A percentile compares a stretch with the other conserved stretches of the same genome.
These are phyloP conservation scores for Sebastiscus tertius DNA, from an alignment of 2,797 vertebrate genomes.

Conservation along the genomic window DNA sequence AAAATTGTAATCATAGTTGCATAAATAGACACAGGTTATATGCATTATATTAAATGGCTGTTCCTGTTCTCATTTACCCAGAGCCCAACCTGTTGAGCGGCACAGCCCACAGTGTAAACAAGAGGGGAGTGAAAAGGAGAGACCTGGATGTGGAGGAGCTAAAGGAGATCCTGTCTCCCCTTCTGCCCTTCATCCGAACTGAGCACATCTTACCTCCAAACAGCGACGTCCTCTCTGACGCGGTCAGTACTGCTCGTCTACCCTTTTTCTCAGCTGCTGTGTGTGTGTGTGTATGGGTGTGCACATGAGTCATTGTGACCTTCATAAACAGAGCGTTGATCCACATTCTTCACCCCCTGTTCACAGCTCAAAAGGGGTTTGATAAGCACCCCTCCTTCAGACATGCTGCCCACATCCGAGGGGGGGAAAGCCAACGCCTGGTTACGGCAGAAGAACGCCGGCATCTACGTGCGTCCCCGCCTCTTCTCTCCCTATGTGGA, in stretches of 20 bases:
- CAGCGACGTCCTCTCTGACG: slow-evolving; percentile 86
- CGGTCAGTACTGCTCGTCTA: slow-evolving; percentile 59
- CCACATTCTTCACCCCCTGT: slow-evolving; percentile 27
- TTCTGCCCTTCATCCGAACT: slow-evolving; percentile 92
- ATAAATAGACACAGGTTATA: slow-evolving; percentile 1
- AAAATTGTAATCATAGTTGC: slow-evolving; percentile 17
- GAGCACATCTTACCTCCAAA: slow-evolving; percentile 96
- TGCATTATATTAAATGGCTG: slow-evolving; percentile 23
- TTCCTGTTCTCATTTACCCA: slow-evolving; percentile 68
- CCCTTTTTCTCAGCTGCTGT: background rate
- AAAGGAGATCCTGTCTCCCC: slow-evolving; percentile 93
- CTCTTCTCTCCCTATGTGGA: slow-evolving; percentile 99
- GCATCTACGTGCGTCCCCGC: slow-evolving; percentile 95
- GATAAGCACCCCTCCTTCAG: slow-evolving; percentile 97
- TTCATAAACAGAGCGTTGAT: slow-evolving; percentile 43
- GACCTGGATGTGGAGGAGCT: slow-evolving; percentile 97
- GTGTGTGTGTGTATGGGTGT: background rate
- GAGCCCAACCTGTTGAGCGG: slow-evolving; percentile 98
- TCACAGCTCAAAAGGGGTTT: slow-evolving; percentile 96
- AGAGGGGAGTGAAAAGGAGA: slow-evolving; percentile 95
- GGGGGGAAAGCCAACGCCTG: slow-evolving; percentile 96
- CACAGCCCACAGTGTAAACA: slow-evolving; percentile 98
- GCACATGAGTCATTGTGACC: slow-evolving; percentile 25
- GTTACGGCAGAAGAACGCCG: slow-evolving; percentile 95
- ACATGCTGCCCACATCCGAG: slow-evolving; percentile 96